A percentile compares a stretch with the other conserved stretches of the same genome.
Conservation (phyloP, 2,113 vertebrate genomes). For the Brachyhypopomus occidentalis region DNA sequence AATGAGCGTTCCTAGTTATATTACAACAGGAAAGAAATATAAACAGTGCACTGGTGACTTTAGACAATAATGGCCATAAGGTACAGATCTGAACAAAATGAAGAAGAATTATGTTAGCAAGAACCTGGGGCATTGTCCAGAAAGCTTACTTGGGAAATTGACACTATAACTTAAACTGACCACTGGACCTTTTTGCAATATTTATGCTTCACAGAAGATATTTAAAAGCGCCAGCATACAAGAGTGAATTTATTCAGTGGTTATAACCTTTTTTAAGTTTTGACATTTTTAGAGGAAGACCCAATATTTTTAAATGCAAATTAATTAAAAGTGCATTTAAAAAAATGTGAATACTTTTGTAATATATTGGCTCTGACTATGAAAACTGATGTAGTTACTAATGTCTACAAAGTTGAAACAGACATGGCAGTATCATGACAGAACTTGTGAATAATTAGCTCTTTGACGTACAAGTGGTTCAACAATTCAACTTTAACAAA, state of each 20-base stretch:
- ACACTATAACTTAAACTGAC: conserved; percentile 25
- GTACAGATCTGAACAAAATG: conserved; percentile 47
- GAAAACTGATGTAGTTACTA: too few species aligned
- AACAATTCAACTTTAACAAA: too few species aligned
- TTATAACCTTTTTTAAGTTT: too few species aligned
- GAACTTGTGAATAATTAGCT: too few species aligned
- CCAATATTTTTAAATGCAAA: not conserved
- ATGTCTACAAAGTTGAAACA: too few species aligned
- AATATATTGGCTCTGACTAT: not conserved
- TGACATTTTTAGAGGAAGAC: too few species aligned
- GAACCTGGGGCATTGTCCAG: conserved; percentile 35
- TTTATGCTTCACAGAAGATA: not conserved
- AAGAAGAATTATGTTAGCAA: conserved; percentile 59
- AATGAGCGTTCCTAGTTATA: conserved; percentile 60
- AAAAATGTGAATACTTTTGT: not conserved
- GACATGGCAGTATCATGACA: too few species aligned
- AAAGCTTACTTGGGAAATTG: conserved; percentile 36
- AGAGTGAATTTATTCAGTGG: not conserved
- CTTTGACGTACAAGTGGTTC: too few species aligned
- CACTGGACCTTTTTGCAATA: conserved; percentile 23
- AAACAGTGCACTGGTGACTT: conserved; percentile 58
- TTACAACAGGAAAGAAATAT: conserved; percentile 64
- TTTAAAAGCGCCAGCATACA: not conserved
- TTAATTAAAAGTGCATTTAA: not conserved
- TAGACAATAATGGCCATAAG: conserved; percentile 57